Evolutionary conservation across 2,888 invertebrate species (phyloP), one percentile per base, ranked within the genome.

Genomic region (Abrostola tripartita): DNA sequence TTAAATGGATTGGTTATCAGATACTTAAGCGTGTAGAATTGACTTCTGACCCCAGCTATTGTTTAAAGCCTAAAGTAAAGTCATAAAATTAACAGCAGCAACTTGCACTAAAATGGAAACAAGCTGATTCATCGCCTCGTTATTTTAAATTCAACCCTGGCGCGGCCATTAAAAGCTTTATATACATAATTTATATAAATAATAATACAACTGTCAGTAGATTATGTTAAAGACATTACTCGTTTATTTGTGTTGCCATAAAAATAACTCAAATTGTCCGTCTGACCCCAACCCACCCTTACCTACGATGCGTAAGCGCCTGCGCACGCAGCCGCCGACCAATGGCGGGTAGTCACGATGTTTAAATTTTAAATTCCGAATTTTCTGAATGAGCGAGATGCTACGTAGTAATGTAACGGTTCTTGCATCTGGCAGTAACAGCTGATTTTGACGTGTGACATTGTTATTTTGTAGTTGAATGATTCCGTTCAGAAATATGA

Each of bases 391-490:
- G 81, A 78, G 75, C 64, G 73, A 68, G 68, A 77, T 68, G 57
- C 56, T 59, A 60, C 55, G 64, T 75, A 76, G 68, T 79, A 78
- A 47, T 61, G 57, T 81, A 81, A 81, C 81, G 81, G 81, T 81
- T 66, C 38, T 40, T 52, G 62, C 80, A 80, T 80, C 78, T 78
- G 80, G 52, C 54, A 47, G 47, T 49, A 72, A 81, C 81, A 81
- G 78, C 79, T 81, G 81, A 81, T 78, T 79, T 72, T 72, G 71
- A 72, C 60, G 56, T 63, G 50, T 55, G 44, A 51, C 65, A 65
- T 58, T 73, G 61, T 68, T 35, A 38, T 24, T 73, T 55, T 24
- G 55, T 35, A 55, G 65, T 52, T 74, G 60, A 72, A 61, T 65
- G 69, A 65, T 61, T 52, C 65, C 24, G 44, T 63, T 58, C 37